A percentile compares a stretch with the other conserved stretches of the same genome.
These are phyloP conservation scores for Zonotrichia leucophrys DNA, from an alignment of 2,113 vertebrate genomes.

Conservation along the genomic window DNA sequence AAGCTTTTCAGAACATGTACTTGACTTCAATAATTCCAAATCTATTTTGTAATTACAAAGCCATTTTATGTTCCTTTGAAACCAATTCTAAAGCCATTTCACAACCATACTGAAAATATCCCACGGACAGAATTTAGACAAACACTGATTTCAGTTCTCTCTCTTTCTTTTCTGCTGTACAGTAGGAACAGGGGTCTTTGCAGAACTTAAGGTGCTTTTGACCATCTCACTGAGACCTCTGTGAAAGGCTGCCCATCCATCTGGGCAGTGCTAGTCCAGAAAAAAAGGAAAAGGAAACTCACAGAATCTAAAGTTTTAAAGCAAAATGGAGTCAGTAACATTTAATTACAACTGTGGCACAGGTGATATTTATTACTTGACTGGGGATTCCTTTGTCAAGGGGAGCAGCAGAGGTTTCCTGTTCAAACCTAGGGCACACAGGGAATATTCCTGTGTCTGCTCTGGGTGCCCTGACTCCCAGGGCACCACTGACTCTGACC, in stretches of 20 bases:
- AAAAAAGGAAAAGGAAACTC: background rate
- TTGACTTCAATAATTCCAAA: slow-evolving; percentile 38
- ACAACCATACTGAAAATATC: background rate
- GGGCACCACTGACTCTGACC: no score
- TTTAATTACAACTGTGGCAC: background rate
- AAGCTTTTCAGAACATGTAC: slow-evolving; percentile 1
- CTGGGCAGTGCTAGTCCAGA: background rate
- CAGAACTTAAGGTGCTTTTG: background rate
- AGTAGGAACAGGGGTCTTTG: background rate
- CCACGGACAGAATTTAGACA: background rate
- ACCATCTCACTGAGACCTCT: background rate
- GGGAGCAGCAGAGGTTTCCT: background rate
- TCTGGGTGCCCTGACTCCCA: no score
- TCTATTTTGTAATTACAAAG: slow-evolving; percentile 48
- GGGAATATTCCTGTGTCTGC: no score
- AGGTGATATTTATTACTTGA: background rate
- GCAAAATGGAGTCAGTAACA: background rate
- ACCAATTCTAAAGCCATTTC: slow-evolving; percentile 19
- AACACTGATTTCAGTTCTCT: background rate
- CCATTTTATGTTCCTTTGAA: slow-evolving; percentile 47
- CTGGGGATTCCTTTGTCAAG: background rate
- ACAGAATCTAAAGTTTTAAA: background rate
- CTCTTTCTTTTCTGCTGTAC: background rate
- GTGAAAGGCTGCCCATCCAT: background rate
- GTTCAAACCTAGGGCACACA: no score